Base-by-base conservation (phyloP, 1,140 invertebrate species). In the Scaptomyza montana region DNA sequence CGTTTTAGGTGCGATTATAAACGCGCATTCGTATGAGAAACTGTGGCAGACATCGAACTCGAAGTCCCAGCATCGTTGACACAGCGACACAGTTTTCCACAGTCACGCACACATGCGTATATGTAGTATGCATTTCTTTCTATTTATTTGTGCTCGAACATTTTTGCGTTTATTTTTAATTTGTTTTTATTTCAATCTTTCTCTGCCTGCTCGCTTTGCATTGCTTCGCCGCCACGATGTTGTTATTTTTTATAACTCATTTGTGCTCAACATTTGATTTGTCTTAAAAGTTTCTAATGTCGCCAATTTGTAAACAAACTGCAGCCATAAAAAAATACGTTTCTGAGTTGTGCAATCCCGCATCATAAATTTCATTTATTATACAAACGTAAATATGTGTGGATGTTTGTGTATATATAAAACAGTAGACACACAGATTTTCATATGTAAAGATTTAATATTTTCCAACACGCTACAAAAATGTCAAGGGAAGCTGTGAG, bases 281-380 rank as follows among this genome's bases (percentile, higher is more conserved):
- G 25, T 63, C 66, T 80, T 79, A 84, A 89, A 84, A 87, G 84
- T 71, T 89, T 87, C 66, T 79, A 71, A 79, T 87, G 84, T 87
- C 84, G 84, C 84, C 85, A 87, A 87, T 87, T 89, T 89, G 84
- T 87, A 87, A 87, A 87, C 84, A 87, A 87, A 84, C 60, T 70
- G 73, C 55, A 79, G 73, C 46, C 30, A 89, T 84, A 74, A 82
- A 86, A 77, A 77, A 73, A 70, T 78, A 53, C 39, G n/a, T 61
- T 43, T 47, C 49, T 65, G 33, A 36, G 70, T 86, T 86, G 81
- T 81, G 81, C 56, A 86, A 86, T 77, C 25, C 6, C 28, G 4
- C 51, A 47, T 13, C 54, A 66, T 39, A 46, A 59, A 59, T 59
- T 56, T 30, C 54, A 41, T 64, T 36, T 19, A 25, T 41, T 13